Evolutionary conservation across 1,140 invertebrate genomes (phyloP).

Genomic region (Aphaenogaster ashmeadi): DNA sequence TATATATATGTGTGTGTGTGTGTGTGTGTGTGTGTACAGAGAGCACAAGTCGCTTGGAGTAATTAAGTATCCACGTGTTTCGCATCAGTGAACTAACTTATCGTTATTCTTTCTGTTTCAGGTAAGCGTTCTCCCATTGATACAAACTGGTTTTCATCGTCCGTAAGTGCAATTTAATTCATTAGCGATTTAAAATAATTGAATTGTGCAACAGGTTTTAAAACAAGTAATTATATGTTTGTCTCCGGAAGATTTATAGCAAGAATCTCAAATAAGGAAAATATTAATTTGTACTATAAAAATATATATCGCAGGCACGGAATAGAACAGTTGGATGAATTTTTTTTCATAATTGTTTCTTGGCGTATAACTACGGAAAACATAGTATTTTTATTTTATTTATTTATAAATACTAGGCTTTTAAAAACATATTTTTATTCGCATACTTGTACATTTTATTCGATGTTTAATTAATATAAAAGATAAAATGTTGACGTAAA

Average conservation of each 20-base stretch:
- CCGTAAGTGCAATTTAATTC: conserved; percentile 45
- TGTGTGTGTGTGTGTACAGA: too few relatives aligned
- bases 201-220: not conserved
- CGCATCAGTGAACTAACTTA: conserved; percentile 10
- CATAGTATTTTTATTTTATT: not conserved
- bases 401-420: not conserved
- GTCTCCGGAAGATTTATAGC: not conserved
- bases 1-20: not conserved
- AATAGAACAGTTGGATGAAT: not conserved
- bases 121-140: conserved; percentile 59
- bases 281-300: not conserved
- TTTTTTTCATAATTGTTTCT: not conserved
- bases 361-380: not conserved
- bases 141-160: conserved; percentile 21
- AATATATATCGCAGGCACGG: too few relatives aligned
- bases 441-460: not conserved
- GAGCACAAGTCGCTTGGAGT: not conserved
- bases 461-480: not conserved
- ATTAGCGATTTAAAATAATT: conserved; percentile 24
- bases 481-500: not conserved
- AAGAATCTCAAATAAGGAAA: not conserved
- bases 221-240: not conserved
- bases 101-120: conserved; percentile 62
- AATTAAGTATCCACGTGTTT: not conserved
- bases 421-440: not conserved